A percentile compares a stretch with the other conserved stretches of the same genome.
These are phyloP conservation scores for Drosophila meridiana DNA, from an alignment of 2,888 invertebrate species.

Conservation along the genomic window DNA sequence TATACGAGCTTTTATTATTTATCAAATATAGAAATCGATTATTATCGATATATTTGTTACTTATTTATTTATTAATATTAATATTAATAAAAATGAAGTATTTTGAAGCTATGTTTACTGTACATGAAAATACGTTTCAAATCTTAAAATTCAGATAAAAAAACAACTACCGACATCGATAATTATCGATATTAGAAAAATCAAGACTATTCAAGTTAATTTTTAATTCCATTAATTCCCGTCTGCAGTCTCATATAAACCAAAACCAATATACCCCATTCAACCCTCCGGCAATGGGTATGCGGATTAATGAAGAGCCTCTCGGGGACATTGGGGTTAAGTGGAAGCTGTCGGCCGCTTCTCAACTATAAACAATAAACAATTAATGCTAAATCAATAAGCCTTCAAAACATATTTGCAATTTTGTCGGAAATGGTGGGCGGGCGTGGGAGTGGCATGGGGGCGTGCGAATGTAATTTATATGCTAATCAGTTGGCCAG, in stretches of 20 bases:
- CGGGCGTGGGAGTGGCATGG: background rate
- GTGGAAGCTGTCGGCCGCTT: conserved; percentile 15
- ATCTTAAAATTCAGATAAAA: background rate
- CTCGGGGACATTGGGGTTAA: background rate
- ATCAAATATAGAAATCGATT: background rate
- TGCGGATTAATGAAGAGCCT: background rate
- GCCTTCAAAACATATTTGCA: conserved; percentile 53
- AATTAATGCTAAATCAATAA: conserved; percentile 80
- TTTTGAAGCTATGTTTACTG: background rate
- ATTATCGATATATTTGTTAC: background rate
- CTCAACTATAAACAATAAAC: conserved; percentile 76
- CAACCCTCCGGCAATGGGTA: background rate
- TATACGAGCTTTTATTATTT: background rate
- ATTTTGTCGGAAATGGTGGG: conserved; percentile 8
- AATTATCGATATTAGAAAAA: background rate
- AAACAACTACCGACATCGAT: background rate
- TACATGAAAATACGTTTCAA: background rate
- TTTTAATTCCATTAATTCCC: background rate
- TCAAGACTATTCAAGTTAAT: background rate
- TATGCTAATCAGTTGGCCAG: conserved; percentile 68
- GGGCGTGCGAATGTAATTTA: conserved; percentile 66
- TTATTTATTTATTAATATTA: background rate
- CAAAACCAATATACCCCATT: background rate
- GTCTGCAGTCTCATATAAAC: background rate
- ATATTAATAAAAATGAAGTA: background rate